Conservation (phyloP, 2,797 vertebrate species). For the Sorex maritimensis region DNA sequence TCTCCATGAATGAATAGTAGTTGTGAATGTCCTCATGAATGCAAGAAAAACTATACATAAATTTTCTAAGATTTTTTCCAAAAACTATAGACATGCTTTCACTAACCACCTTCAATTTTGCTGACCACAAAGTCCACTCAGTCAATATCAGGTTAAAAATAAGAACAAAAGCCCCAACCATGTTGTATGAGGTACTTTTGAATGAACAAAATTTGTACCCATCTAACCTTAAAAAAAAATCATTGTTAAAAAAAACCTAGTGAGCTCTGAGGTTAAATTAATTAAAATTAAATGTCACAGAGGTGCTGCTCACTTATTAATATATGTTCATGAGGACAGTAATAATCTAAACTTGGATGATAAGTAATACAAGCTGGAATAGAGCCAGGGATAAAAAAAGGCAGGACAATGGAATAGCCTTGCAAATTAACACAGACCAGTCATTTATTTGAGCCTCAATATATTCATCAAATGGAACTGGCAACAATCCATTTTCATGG, state of each 20-base stretch:
- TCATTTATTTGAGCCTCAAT: neutral
- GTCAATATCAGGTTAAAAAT: neutral
- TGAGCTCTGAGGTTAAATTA: neutral
- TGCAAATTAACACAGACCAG: accelerated
- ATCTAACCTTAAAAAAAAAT: neutral
- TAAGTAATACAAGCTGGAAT: neutral
- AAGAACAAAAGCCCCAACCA: neutral
- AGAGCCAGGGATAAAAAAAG: neutral
- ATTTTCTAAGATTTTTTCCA: slow-evolving; percentile 12
- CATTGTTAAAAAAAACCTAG: neutral
- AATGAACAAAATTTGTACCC: neutral
- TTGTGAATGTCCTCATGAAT: too few species aligned
- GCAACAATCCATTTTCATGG: neutral
- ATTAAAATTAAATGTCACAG: neutral
- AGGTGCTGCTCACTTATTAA: neutral
- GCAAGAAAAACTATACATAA: neutral
- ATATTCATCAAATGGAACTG: neutral
- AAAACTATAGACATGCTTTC: slow-evolving; percentile 32
- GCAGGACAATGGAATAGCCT: accelerated
- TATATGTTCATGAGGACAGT: neutral
- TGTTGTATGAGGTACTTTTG: neutral
- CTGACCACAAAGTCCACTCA: neutral
- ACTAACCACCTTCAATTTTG: neutral
- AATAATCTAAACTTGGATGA: neutral
- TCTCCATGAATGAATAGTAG: neutral